Evolutionary conservation across 2,888 invertebrate genomes (phyloP), one percentile per base, ranked within the genome.

Genomic region (Trissonchulus latispiculum): DNA sequence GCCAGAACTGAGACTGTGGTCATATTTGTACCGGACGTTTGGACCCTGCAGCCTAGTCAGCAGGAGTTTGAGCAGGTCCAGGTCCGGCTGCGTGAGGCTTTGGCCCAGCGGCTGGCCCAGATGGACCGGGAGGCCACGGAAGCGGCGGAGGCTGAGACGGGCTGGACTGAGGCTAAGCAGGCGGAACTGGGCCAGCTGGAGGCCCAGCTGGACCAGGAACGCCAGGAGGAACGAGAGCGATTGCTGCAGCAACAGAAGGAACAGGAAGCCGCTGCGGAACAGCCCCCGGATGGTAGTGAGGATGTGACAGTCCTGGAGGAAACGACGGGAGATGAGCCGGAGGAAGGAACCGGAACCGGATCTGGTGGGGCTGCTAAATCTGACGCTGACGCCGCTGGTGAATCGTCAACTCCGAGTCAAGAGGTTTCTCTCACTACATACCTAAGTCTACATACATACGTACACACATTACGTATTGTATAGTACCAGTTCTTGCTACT

Each of bases 1-100:
- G 32, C 31, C 18, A 8, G 35, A 8, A 91, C 93, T 87, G 95
- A 96, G 89, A 93, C 92, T 85, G 95, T 95, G 87, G 93, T 95
- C 88, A 90, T 95, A 88, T 95, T 92, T 90, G 90, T 96, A 88
- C 95, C 96, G 83, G 95, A 96, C 89, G 91, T 94, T 85, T 93
- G 94, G 91, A 91, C 91, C 86, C 92, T 93, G 87, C 90, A 91
- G 86, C 91, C 95, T 80, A 90, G 91, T 84, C 89, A 90, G 81
- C 87, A 90, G 85, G 94, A 94, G 87, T 95, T 93, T 92, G 90
- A 90, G 85, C 88, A 87, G 83, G 87, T 91, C 18, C 70, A 75
- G 67, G 85, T 88, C 88, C 85, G 88, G 87, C 87, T 93, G 92
- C 90, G 90, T 88, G 87, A 87, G 83, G 88, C 88, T 85, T 86